Conservation (phyloP, 2,113 vertebrate genomes). For the Saguinus imperator region DNA sequence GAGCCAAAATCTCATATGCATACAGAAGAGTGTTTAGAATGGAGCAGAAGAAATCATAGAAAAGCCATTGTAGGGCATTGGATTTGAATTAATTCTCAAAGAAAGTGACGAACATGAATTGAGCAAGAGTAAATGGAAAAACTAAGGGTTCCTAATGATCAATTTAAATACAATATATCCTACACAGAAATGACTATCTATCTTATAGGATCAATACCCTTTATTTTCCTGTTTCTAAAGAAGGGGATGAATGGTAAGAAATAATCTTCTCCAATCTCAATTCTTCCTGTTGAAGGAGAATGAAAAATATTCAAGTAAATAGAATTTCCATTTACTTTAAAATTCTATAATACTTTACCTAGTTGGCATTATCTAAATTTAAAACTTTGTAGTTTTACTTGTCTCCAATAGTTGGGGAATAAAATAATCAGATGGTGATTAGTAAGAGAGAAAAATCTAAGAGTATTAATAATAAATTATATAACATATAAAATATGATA, state of each 20-base stretch:
- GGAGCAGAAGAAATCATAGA: background rate
- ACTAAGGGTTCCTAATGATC: background rate
- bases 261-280: background rate
- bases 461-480: background rate
- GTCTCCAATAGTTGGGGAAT: background rate
- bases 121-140: conserved; percentile 10
- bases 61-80: background rate
- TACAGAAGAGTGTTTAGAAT: background rate
- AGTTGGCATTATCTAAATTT: conserved; percentile 5
- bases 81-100: conserved; percentile 52
- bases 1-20: background rate
- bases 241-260: background rate
- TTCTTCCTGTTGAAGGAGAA: background rate
- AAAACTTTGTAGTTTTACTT: conserved; percentile 1
- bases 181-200: background rate
- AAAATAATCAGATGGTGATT: conserved; percentile 9
- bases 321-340: conserved; percentile 48
- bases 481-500: conserved; percentile 36
- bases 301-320: background rate
- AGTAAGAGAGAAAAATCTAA: conserved; percentile 23
- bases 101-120: background rate
- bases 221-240: conserved; percentile 40
- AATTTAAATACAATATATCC: conserved; percentile 30
- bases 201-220: background rate
- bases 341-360: conserved; percentile 12